Evolutionary conservation across 2,797 vertebrate species (phyloP).

Genomic region (Tinamus major): DNA sequence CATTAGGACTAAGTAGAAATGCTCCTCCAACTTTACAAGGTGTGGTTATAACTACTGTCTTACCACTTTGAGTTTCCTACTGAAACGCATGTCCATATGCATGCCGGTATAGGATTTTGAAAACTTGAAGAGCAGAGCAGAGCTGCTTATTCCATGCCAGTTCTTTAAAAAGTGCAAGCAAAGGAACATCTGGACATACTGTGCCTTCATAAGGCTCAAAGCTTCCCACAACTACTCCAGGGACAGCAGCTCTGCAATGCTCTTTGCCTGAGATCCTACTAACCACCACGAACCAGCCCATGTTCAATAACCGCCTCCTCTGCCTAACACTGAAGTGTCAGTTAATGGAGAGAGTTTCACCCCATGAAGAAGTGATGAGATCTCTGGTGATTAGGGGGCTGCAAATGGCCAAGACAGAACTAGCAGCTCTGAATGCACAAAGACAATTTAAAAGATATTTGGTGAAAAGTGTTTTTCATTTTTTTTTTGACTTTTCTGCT

Average conservation of each 20-base stretch:
- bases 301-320: neutral
- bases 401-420: neutral
- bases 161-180: neutral
- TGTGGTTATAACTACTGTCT: neutral
- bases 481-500: neutral
- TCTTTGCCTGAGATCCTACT: fast-evolving
- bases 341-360: fast-evolving
- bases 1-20: neutral
- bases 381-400: neutral
- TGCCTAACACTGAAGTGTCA: fast-evolving
- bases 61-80: neutral
- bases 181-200: neutral
- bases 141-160: neutral
- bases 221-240: fast-evolving
- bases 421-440: fast-evolving
- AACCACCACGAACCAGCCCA: fast-evolving
- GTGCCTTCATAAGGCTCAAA: neutral
- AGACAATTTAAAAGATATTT: neutral
- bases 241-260: neutral
- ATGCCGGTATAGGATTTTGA: neutral
- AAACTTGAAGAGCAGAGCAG: neutral
- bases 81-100: neutral
- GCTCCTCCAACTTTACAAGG: neutral
- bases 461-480: neutral
- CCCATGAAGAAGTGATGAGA: fast-evolving